phyloP scores from a whole-genome alignment of 2,113 vertebrate species.

The Lagopus leucura region DNA sequence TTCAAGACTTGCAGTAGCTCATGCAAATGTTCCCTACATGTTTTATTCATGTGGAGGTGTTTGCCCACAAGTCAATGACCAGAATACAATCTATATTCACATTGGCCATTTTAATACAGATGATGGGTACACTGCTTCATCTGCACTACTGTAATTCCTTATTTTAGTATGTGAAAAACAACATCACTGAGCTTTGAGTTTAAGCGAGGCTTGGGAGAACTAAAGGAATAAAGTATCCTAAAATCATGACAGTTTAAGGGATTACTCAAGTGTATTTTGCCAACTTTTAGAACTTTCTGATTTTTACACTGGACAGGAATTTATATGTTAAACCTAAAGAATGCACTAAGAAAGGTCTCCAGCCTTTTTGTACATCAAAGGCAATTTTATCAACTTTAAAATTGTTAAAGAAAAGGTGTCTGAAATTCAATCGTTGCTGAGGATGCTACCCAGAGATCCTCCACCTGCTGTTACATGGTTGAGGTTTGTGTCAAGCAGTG shows the following conservation, averaged over 20 bases:
- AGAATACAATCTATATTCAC: background rate
- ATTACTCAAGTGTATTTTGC: constrained; percentile 51
- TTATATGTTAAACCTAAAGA: background rate
- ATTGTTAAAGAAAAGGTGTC: constrained; percentile 53
- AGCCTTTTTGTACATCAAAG: background rate
- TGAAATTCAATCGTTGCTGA: constrained; percentile 47
- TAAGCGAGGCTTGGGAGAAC: background rate
- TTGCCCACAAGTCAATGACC: background rate
- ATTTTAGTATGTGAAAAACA: background rate
- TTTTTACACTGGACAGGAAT: constrained; percentile 66
- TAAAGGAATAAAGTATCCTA: background rate
- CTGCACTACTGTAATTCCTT: background rate
- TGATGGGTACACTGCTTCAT: background rate
- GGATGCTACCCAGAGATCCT: constrained; percentile 45
- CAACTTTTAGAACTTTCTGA: constrained; percentile 63
- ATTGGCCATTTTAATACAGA: background rate
- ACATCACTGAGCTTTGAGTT: background rate
- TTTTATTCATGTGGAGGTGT: background rate
- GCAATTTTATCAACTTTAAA: constrained; percentile 70
- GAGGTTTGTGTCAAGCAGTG: constrained; percentile 54
- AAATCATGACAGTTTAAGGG: constrained; percentile 11
- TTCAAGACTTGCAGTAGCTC: background rate
- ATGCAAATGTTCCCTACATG: background rate
- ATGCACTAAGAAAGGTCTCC: background rate
- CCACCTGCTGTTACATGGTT: constrained; percentile 41